A percentile compares a stretch with the other conserved stretches of the same genome.
Conservation (phyloP, 2,113 vertebrate genomes). For the Zeus faber region DNA sequence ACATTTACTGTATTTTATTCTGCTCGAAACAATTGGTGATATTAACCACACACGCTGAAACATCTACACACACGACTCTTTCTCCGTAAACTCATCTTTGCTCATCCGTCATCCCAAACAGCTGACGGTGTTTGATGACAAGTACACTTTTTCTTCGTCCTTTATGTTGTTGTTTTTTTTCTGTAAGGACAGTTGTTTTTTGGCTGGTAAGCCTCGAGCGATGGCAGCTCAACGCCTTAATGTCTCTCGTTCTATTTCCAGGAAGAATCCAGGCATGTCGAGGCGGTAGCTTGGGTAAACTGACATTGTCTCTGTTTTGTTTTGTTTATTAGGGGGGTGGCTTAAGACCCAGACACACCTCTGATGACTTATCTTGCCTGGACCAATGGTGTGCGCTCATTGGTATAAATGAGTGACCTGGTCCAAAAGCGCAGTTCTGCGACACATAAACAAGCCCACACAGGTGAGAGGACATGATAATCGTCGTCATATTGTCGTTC, state of each 20-base stretch:
- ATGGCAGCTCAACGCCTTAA: slow-evolving; percentile 13
- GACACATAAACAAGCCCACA: slow-evolving; percentile 58
- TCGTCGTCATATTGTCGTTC: neutral
- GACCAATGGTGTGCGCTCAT: slow-evolving; percentile 60
- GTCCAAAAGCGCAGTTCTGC: slow-evolving; percentile 55
- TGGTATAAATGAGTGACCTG: slow-evolving; percentile 69
- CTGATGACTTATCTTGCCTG: slow-evolving; percentile 51
- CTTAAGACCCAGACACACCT: slow-evolving; percentile 45
- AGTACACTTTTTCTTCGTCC: no score
- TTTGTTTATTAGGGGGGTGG: slow-evolving; percentile 33
- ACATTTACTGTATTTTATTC: slow-evolving; percentile 15
- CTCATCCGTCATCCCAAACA: no score
- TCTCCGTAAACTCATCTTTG: no score
- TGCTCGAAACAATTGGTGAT: slow-evolving; percentile 11
- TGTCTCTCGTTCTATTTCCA: slow-evolving; percentile 33
- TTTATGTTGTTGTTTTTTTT: slow-evolving; percentile 2
- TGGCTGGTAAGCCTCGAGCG: neutral
- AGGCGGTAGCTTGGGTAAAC: slow-evolving; percentile 7
- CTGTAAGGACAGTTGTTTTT: slow-evolving; percentile 8
- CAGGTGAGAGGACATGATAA: slow-evolving; percentile 58
- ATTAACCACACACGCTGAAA: neutral
- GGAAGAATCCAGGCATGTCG: slow-evolving; percentile 33
- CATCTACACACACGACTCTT: neutral
- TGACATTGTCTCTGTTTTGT: slow-evolving; percentile 5
- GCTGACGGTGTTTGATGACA: no score